Percentiles rank a stretch among this genome's conserved stretches.
These are phyloP conservation scores for Lagothrix lagotricha DNA, from an alignment of 2,797 vertebrate species.

Conservation along the genomic window DNA sequence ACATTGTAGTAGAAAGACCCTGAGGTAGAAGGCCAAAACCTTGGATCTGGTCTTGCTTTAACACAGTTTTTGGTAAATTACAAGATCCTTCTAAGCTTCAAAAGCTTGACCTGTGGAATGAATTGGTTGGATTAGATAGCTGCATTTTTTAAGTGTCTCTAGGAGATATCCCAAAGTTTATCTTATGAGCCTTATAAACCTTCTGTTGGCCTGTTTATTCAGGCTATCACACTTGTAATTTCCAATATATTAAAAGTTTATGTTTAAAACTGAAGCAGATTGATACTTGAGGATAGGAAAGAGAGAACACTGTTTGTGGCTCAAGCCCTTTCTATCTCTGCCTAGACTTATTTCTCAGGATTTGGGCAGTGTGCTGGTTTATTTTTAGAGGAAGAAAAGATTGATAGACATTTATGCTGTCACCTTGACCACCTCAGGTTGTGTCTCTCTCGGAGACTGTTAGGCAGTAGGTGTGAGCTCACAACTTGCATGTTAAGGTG, in stretches of 20 bases:
- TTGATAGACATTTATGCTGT: not conserved
- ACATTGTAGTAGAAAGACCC: not conserved
- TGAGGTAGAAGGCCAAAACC: not conserved
- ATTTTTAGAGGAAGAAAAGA: not conserved
- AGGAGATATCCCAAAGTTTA: not conserved
- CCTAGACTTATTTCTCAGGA: not conserved
- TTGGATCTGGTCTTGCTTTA: not conserved
- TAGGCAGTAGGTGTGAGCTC: not conserved
- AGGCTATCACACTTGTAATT: not conserved
- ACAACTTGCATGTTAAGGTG: not conserved
- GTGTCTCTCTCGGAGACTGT: not conserved
- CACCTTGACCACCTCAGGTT: not conserved
- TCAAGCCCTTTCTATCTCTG: not conserved
- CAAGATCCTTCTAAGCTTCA: not conserved
- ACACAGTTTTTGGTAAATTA: not conserved
- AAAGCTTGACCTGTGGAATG: not conserved
- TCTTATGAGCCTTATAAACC: not conserved
- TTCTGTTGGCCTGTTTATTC: not conserved
- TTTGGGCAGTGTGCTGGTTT: not conserved
- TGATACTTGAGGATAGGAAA: not conserved
- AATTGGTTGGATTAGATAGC: not conserved
- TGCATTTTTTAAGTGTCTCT: not conserved
- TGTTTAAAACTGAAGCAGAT: slow-evolving; percentile 28
- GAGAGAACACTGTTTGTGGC: not conserved
- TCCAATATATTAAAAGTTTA: not conserved